phyloP scores from a whole-genome alignment of 1,140 invertebrate species.

The Pseudomyrmex pallidus region DNA sequence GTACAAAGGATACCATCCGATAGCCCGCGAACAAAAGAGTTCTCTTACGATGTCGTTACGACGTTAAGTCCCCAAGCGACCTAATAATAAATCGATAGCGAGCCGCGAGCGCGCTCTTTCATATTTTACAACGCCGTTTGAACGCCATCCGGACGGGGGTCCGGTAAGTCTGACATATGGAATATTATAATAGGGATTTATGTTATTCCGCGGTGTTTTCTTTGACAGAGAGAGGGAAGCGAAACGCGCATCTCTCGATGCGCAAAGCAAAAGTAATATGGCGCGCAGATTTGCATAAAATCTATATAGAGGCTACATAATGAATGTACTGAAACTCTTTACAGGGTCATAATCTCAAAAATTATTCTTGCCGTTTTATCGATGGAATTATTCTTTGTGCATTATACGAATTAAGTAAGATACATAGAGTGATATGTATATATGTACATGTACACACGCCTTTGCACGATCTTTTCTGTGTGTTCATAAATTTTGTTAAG shows the following conservation, averaged over 20 bases:
- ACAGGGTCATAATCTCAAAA: neutral
- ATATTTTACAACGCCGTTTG: constrained; percentile 41
- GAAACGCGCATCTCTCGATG: neutral
- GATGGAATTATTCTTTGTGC: neutral
- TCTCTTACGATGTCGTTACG: constrained; percentile 36
- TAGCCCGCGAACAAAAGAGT: constrained; percentile 44
- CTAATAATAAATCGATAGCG: constrained; percentile 58
- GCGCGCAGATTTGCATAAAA: neutral
- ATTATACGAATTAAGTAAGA: constrained; percentile 14
- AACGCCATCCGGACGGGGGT: constrained; percentile 22
- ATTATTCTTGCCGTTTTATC: neutral
- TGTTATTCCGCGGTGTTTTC: constrained; percentile 37
- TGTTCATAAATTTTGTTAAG: no score
- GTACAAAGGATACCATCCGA: constrained; percentile 25
- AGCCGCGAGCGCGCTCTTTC: constrained; percentile 43
- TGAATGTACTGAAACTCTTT: neutral
- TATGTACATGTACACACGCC: no score
- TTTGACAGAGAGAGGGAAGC: neutral
- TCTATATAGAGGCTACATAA: neutral
- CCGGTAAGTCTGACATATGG: constrained; percentile 52
- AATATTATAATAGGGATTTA: constrained; percentile 56
- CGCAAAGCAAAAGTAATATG: neutral
- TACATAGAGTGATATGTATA: neutral
- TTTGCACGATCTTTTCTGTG: neutral
- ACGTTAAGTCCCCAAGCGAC: constrained; percentile 49